phyloP scores from a whole-genome alignment of 2,797 vertebrate genomes.

The Limnodromus scolopaceus region DNA sequence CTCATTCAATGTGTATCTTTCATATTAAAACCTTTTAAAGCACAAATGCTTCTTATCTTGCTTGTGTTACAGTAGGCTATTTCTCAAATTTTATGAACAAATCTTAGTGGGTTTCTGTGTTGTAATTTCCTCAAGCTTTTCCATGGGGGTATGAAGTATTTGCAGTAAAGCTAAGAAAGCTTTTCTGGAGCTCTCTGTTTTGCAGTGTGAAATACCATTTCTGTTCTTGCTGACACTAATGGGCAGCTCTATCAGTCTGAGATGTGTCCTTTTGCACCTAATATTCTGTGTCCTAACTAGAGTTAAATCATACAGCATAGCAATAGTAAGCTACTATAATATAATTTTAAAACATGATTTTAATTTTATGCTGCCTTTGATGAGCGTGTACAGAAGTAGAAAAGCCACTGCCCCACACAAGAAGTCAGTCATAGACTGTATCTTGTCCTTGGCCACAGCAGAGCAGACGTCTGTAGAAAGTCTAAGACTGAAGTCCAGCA shows the following conservation, averaged over 20 bases:
- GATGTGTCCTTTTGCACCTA: background rate
- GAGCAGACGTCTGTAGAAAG: background rate
- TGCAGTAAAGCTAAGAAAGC: background rate
- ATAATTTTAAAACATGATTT: background rate
- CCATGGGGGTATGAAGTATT: background rate
- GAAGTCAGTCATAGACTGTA: background rate
- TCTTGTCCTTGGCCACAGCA: background rate
- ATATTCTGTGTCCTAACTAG: background rate
- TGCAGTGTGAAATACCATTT: background rate
- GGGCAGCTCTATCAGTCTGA: background rate
- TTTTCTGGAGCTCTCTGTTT: background rate
- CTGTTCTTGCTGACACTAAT: background rate
- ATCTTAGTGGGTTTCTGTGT: background rate
- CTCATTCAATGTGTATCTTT: background rate
- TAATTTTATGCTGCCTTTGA: accelerated
- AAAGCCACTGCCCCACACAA: background rate
- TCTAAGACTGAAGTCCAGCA: background rate
- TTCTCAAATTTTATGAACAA: background rate
- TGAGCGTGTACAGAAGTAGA: background rate
- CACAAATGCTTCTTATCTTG: background rate
- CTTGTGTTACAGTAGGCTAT: background rate
- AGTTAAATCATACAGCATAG: background rate
- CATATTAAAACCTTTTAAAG: background rate
- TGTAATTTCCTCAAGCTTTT: background rate
- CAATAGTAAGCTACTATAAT: background rate